Percentiles rank a stretch among this genome's conserved stretches.
These are phyloP conservation scores for Drosophila kanekoi DNA, from an alignment of 2,888 invertebrate genomes.

Conservation along the genomic window DNA sequence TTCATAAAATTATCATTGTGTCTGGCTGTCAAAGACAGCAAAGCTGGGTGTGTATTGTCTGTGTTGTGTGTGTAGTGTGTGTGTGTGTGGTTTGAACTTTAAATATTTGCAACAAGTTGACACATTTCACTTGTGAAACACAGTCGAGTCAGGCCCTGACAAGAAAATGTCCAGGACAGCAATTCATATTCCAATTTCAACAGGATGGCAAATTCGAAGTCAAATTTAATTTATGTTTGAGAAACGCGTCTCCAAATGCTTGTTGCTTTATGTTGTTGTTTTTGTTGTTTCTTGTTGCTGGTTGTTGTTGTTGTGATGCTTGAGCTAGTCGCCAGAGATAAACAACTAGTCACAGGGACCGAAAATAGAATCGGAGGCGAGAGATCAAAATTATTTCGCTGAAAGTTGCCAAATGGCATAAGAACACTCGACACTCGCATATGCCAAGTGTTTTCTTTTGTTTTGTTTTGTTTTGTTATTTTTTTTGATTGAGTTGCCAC, in stretches of 20 bases:
- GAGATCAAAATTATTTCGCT: conserved; percentile 1
- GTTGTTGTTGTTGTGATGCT: conserved; percentile 6
- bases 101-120: conserved; percentile 34
- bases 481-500: conserved; percentile 38
- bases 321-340: conserved; percentile 33
- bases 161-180: conserved; percentile 13
- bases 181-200: conserved; percentile 21
- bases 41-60: background rate
- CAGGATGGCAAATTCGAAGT: background rate
- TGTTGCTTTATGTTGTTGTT: background rate
- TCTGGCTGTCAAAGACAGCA: conserved; percentile 18
- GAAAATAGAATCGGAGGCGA: conserved; percentile 38
- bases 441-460: conserved; percentile 18
- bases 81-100: conserved; percentile 4
- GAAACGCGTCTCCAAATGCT: conserved; percentile 6
- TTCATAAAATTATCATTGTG: conserved; percentile 4
- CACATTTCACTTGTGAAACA: conserved; percentile 35
- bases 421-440: conserved; percentile 18
- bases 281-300: too few species aligned
- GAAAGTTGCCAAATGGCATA: conserved; percentile 19
- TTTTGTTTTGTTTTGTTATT: conserved; percentile 10
- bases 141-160: conserved; percentile 1
- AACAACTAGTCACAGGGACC: conserved; percentile 54
- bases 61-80: background rate
- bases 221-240: conserved; percentile 35